Evolutionary conservation across 2,113 vertebrate species (phyloP), one percentile per base, ranked within the genome.

Genomic region (Coryphaenoides rupestris): DNA sequence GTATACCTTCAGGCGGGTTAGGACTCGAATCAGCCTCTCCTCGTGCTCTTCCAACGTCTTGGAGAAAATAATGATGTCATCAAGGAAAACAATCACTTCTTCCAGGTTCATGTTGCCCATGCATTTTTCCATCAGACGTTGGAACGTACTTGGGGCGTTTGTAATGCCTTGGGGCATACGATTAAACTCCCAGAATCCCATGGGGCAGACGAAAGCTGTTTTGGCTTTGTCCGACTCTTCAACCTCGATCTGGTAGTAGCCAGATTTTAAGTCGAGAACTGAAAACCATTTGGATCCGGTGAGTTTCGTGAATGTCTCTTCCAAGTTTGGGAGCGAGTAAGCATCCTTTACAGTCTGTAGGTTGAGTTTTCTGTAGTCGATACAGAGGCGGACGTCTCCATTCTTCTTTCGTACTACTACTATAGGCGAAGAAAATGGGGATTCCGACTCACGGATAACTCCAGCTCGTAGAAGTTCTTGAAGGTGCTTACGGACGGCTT

Each of bases 21-120:
- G 57, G 12, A 63, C 65, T 16, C 16, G 22, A 7, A 54, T 12
- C 13, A 64, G 65, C 17, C 23, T 21, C 40, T 58, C 56, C 7
- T 64, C 26, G 47, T 68, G 65, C n/a, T 64, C 55, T 17, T 58
- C 23, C 23, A 64, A 16, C 3, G 47, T 50, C 3, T 50, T 15
- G 5, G 47, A 50, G 14, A 50, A 14, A 14, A 50, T n/a, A 3
- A 50, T 50, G 3, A 50, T 3, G 14, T 50, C 14, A 13, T n/a
- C 47, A n/a, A 50, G 5, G 17, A 50, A 50, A 50, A 50, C 47
- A 3, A 50, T 3, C 17, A 50, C 47, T 13, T 50, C 47, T n/a
- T 50, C 14, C 14, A 50, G 14, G 17, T 50, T 14, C 47, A 28
- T 5, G 47, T 50, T 13, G 3, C 47, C 47, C 47, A 50, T 50